Evolutionary conservation across 1,140 invertebrate species (phyloP).

Genomic region (Drosophila pseudoobscura): DNA sequence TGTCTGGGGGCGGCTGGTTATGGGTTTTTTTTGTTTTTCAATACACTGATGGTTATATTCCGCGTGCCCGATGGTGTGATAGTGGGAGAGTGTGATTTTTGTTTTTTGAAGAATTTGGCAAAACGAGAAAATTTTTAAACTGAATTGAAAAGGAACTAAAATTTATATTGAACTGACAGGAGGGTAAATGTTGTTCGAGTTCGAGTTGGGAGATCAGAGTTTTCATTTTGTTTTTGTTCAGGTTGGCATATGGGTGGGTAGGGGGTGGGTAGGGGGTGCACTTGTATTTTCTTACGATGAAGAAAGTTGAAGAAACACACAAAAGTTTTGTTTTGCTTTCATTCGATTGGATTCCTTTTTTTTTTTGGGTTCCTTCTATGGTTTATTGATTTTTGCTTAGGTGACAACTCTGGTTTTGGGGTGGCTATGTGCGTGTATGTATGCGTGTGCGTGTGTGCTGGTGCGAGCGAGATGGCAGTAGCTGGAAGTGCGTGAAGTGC

Average conservation of each 20-base stretch:
- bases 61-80: too few species aligned
- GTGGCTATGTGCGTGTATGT: constrained; percentile 11
- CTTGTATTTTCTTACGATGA: neutral
- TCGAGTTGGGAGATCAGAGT: constrained; percentile 3
- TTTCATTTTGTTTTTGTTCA: constrained; percentile 13
- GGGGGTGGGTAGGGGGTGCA: too few species aligned
- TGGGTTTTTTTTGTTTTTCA: too few species aligned
- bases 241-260: neutral
- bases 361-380: constrained; percentile 33
- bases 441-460: neutral
- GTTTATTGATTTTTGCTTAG: constrained; percentile 59
- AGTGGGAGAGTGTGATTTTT: constrained; percentile 44
- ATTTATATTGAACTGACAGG: constrained; percentile 37
- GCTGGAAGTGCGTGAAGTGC: constrained; percentile 43
- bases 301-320: neutral
- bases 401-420: constrained; percentile 43
- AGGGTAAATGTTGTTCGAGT: constrained; percentile 37
- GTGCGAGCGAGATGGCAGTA: constrained; percentile 49
- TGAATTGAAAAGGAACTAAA: constrained; percentile 55
- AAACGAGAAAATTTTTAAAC: constrained; percentile 67
- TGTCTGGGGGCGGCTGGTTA: too few species aligned
- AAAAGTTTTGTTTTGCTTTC: too few species aligned
- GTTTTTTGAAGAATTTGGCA: constrained; percentile 49
- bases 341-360: constrained; percentile 28
- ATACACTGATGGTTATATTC: too few species aligned